Percentiles rank a stretch among this genome's conserved stretches.
Conservation (phyloP, 2,888 invertebrate genomes). For the Strigamia transsilvanica region DNA sequence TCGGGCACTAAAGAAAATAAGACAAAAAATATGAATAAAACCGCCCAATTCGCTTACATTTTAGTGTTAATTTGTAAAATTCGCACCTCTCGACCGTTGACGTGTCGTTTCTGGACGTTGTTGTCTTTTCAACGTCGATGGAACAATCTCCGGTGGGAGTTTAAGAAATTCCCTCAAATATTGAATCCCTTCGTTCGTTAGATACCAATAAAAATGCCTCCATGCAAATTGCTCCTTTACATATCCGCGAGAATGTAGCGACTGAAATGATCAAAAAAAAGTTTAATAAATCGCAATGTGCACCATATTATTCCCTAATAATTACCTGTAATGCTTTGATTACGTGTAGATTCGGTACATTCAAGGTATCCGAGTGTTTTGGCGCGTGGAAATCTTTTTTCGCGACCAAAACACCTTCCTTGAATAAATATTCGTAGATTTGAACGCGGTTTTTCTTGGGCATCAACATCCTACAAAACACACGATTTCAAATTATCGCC, state of each 20-base stretch:
- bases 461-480: conserved; percentile 92
- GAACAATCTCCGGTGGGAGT: conserved; percentile 98
- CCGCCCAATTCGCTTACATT: not conserved
- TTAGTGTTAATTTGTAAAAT: not conserved
- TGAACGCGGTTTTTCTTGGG: conserved; percentile 96
- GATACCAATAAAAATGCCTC: conserved; percentile 99
- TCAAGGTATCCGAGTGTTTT: conserved; percentile 95
- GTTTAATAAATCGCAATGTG: not conserved
- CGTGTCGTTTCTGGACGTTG: conserved; percentile 84
- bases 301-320: not conserved
- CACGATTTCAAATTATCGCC: not conserved
- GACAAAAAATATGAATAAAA: conserved; percentile 57
- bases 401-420: conserved; percentile 99
- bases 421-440: conserved; percentile 97
- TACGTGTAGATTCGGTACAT: conserved; percentile 96
- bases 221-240: conserved; percentile 99
- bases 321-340: conserved; percentile 93
- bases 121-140: conserved; percentile 93
- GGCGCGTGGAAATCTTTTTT: conserved; percentile 98
- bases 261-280: conserved; percentile 67
- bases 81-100: conserved; percentile 69
- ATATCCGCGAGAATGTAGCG: conserved; percentile 92
- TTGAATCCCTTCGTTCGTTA: conserved; percentile 98
- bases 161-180: conserved; percentile 94
- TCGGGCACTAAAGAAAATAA: conserved; percentile 57